Evolutionary conservation across 23 tunicate genomes (phyloP).

Genomic region (Trididemnum nubilum): DNA sequence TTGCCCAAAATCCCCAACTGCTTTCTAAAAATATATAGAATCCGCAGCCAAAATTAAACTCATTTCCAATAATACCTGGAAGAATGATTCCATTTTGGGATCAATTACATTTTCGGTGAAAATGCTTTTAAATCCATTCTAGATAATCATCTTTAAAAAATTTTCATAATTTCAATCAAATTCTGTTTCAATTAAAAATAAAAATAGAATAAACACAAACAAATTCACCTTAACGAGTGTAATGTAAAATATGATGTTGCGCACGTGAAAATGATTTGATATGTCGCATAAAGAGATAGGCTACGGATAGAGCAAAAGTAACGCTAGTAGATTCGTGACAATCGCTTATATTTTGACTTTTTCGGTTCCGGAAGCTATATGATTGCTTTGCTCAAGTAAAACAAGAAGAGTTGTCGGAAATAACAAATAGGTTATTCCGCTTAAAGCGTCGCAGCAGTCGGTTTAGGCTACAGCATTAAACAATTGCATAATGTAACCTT

Average conservation of each 20-base stretch:
- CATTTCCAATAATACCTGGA: background rate
- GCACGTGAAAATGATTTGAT: too few relatives aligned
- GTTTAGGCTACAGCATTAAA: background rate
- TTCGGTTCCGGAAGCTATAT: slow-evolving; percentile 2
- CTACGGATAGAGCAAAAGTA: too few relatives aligned
- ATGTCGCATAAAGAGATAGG: too few relatives aligned
- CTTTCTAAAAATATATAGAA: too few relatives aligned
- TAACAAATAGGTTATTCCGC: background rate
- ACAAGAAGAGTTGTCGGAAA: slow-evolving; percentile 1
- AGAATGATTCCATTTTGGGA: background rate
- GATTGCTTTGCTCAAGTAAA: background rate
- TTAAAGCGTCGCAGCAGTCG: background rate
- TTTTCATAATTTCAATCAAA: too few relatives aligned
- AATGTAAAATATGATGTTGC: too few relatives aligned
- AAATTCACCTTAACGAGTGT: too few relatives aligned
- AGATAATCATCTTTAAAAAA: too few relatives aligned
- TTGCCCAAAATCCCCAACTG: too few relatives aligned
- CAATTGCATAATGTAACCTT: slow-evolving; percentile 14
- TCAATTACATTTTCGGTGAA: background rate
- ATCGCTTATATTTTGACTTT: background rate
- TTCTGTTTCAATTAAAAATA: too few relatives aligned
- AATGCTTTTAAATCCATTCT: background rate
- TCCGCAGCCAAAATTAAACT: background rate
- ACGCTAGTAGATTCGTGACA: slow-evolving; percentile 21
- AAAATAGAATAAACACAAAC: too few relatives aligned